A percentile compares a stretch with the other conserved stretches of the same genome.
Evolutionary conservation across 2,113 vertebrate species (phyloP).

Genomic region (Dryoscopus gambensis): DNA sequence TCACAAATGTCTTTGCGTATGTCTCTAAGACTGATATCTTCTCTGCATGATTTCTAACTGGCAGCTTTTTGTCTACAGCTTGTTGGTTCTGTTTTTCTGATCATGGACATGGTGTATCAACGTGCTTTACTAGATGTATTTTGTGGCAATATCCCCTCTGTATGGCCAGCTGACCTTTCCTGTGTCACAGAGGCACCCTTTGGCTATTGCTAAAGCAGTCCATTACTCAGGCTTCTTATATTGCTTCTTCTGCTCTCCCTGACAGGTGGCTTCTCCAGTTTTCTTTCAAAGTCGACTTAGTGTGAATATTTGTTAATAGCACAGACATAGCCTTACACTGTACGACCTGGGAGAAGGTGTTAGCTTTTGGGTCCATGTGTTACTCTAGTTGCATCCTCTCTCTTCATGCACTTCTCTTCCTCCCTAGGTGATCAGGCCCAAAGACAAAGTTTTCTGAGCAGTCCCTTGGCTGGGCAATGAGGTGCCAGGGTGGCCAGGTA

Average conservation of each 20-base stretch:
- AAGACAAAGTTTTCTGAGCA: background rate
- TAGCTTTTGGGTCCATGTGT: background rate
- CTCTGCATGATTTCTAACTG: background rate
- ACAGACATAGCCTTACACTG: accelerated
- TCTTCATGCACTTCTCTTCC: background rate
- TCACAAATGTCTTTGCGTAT: background rate
- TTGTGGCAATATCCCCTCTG: background rate
- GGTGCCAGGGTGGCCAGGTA: background rate
- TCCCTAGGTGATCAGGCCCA: background rate
- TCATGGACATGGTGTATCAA: accelerated
- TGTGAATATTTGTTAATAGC: background rate
- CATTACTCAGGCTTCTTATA: background rate
- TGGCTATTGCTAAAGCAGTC: background rate
- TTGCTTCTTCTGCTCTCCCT: background rate
- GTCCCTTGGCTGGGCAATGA: background rate
- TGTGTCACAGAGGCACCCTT: background rate
- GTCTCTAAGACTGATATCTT: background rate
- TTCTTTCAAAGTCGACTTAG: background rate
- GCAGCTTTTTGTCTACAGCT: background rate
- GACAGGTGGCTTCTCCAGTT: background rate
- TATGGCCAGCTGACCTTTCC: background rate
- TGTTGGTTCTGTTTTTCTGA: background rate
- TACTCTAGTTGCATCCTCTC: background rate
- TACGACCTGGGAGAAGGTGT: background rate
- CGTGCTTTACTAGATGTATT: background rate